These are phyloP conservation scores for Capromys pilorides DNA, from an alignment of 2,797 vertebrate species.

Conservation along the genomic window DNA sequence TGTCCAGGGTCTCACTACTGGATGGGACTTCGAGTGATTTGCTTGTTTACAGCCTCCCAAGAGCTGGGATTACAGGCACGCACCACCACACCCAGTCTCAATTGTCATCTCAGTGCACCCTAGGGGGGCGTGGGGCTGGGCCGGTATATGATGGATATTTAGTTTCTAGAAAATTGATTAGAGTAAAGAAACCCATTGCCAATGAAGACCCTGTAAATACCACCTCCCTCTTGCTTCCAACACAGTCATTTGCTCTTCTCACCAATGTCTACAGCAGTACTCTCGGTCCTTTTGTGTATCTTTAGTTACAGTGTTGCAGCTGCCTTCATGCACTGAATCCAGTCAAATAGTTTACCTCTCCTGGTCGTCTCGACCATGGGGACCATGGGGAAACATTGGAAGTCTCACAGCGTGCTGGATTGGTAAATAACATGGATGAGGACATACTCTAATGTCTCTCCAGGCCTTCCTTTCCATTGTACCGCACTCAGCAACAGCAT, in stretches of 20 bases:
- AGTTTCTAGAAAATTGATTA: background rate
- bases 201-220: background rate
- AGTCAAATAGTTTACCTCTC: background rate
- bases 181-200: background rate
- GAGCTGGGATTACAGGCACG: too few relatives aligned
- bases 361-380: background rate
- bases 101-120: too few relatives aligned
- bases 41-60: too few relatives aligned
- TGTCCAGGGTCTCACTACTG: too few relatives aligned
- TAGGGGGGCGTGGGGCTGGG: too few relatives aligned
- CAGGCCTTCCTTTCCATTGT: too few relatives aligned
- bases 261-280: background rate
- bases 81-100: too few relatives aligned
- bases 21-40: too few relatives aligned
- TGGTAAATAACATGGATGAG: background rate
- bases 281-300: background rate
- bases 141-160: background rate
- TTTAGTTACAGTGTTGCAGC: background rate
- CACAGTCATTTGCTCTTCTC: background rate
- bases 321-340: background rate
- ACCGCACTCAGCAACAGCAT: background rate
- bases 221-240: background rate
- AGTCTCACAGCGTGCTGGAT: background rate
- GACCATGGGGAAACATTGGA: background rate
- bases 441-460: background rate